These are phyloP conservation scores for Montipora capitata DNA, from an alignment of 92 coral and sea anemone species.

Conservation along the genomic window DNA sequence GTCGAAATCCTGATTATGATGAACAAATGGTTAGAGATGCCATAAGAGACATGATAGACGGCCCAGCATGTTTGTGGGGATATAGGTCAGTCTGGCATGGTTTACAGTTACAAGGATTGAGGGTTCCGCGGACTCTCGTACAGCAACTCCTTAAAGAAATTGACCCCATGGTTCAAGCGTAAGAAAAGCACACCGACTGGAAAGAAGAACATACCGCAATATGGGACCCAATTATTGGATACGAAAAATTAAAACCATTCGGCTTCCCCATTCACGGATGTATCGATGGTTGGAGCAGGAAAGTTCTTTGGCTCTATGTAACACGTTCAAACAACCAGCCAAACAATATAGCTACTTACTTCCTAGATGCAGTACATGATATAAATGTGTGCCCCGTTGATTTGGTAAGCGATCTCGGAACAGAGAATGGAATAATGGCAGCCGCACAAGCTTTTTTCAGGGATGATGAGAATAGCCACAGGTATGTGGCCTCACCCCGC, in stretches of 20 bases:
- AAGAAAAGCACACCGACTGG: constrained; percentile 55
- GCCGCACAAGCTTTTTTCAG: too few relatives aligned
- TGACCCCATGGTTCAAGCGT: constrained; percentile 53
- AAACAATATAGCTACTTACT: constrained; percentile 27
- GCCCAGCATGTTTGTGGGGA: constrained; percentile 66
- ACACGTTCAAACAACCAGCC: constrained; percentile 56
- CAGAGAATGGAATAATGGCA: constrained; percentile 50
- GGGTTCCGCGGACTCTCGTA: constrained; percentile 57
- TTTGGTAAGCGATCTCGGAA: constrained; percentile 55
- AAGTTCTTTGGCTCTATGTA: background rate
- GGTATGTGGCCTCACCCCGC: constrained; percentile 33
- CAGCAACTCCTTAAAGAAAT: constrained; percentile 47
- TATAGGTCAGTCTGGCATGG: constrained; percentile 73
- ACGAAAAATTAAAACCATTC: constrained; percentile 34
- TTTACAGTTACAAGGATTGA: constrained; percentile 51
- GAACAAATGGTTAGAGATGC: too few relatives aligned
- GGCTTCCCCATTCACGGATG: constrained; percentile 71
- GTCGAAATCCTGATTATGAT: too few relatives aligned
- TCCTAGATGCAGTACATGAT: constrained; percentile 47
- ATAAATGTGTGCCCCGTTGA: constrained; percentile 46
- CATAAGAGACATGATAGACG: constrained; percentile 56
- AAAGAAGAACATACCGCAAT: constrained; percentile 54
- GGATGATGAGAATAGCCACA: background rate
- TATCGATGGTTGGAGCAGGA: constrained; percentile 45
- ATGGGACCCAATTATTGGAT: constrained; percentile 66